Evolutionary conservation across 2,113 vertebrate genomes (phyloP).

Genomic region (Pleuronectes platessa): DNA sequence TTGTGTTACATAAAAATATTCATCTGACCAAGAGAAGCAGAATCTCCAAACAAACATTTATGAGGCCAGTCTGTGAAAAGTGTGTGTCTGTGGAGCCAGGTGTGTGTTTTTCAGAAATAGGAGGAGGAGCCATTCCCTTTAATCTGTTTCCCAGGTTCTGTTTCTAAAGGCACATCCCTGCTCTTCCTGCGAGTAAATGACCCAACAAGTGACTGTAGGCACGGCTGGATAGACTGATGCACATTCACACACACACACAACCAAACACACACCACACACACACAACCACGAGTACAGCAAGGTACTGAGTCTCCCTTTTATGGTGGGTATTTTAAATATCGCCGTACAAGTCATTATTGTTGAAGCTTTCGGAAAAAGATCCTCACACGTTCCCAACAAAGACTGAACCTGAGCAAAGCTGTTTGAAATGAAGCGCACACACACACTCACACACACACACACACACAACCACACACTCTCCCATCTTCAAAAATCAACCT

Average conservation of each 20-base stretch:
- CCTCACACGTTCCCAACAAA: conserved; percentile 29
- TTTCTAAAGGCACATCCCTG: conserved; percentile 75
- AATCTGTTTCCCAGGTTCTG: conserved; percentile 54
- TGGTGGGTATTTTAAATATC: neutral
- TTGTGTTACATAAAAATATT: conserved; percentile 9
- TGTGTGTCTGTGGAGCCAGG: conserved; percentile 25
- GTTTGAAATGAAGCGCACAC: neutral
- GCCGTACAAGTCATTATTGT: neutral
- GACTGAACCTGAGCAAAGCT: conserved; percentile 69
- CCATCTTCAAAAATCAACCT: conserved; percentile 50
- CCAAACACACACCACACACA: neutral
- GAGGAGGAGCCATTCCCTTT: conserved; percentile 42
- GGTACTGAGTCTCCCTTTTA: conserved; percentile 12
- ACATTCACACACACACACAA: conserved; percentile 44
- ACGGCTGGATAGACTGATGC: conserved; percentile 65
- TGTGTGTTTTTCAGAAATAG: conserved; percentile 48
- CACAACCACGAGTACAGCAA: neutral
- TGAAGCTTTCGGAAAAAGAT: conserved; percentile 11
- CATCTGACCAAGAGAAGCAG: neutral
- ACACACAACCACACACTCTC: conserved; percentile 24
- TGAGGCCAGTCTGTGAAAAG: neutral
- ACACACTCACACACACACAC: neutral
- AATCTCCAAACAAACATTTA: neutral
- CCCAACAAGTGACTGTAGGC: conserved; percentile 69
- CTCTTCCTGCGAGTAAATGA: conserved; percentile 67